phyloP scores from a whole-genome alignment of 2,113 vertebrate genomes.

The Chrysemys picta region DNA sequence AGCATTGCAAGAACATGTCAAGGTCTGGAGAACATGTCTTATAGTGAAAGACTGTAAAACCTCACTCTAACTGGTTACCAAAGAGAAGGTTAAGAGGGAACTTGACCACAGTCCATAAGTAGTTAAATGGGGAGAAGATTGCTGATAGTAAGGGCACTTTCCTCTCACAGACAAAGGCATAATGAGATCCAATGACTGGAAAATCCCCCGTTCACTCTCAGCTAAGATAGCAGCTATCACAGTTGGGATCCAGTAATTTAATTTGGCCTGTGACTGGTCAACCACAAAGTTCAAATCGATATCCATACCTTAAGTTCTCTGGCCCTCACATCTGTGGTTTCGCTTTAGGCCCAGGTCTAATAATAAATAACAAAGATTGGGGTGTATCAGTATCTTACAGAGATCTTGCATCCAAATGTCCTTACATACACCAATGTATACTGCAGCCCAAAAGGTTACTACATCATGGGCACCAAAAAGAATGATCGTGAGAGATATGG shows the following conservation, averaged over 20 bases:
- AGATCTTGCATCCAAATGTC: not conserved
- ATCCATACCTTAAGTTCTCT: slow-evolving; percentile 53
- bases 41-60: not conserved
- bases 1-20: slow-evolving; percentile 43
- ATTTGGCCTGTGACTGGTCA: slow-evolving; percentile 41
- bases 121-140: not conserved
- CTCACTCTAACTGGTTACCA: not conserved
- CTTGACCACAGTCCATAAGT: not conserved
- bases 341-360: not conserved
- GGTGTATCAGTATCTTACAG: fast-evolving
- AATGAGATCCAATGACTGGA: not conserved
- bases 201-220: not conserved
- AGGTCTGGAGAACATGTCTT: slow-evolving; percentile 35
- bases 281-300: slow-evolving; percentile 39
- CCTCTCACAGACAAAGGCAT: not conserved
- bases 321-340: not conserved
- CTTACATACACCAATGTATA: fast-evolving
- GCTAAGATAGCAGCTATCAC: slow-evolving; percentile 44
- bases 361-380: not conserved
- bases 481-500: not conserved
- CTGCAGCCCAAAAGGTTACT: not conserved
- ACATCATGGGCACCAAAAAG: not conserved
- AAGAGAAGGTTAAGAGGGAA: slow-evolving; percentile 19
- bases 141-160: not conserved
- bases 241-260: slow-evolving; percentile 44